phyloP scores from a whole-genome alignment of 2,797 vertebrate species.

The Chelon labrosus region DNA sequence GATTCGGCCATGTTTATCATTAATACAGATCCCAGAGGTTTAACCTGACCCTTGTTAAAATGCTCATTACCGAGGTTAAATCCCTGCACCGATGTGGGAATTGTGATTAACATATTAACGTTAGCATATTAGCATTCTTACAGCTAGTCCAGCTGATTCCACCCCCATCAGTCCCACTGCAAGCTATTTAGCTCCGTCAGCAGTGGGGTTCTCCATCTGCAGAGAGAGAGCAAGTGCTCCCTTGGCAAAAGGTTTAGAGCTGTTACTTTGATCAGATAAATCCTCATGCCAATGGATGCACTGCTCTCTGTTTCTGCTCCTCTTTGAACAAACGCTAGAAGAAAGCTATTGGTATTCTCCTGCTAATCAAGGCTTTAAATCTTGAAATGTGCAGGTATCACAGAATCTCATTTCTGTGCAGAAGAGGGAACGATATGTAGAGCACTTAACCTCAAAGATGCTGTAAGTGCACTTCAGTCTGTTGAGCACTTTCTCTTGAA shows the following conservation, averaged over 20 bases:
- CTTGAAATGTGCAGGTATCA: constrained; percentile 7
- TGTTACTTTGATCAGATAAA: constrained; percentile 73
- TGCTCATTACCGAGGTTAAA: constrained; percentile 65
- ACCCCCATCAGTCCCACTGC: constrained; percentile 38
- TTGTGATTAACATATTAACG: constrained; percentile 71
- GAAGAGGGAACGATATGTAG: constrained; percentile 44
- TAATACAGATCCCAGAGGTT: constrained; percentile 54
- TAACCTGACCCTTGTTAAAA: constrained; percentile 67
- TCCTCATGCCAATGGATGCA: constrained; percentile 48
- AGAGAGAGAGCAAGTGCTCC: constrained; percentile 54
- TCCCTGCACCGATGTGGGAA: constrained; percentile 41
- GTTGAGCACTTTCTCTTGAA: constrained; percentile 51
- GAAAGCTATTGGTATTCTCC: constrained; percentile 14
- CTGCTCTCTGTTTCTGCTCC: constrained; percentile 34
- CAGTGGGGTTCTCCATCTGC: constrained; percentile 56
- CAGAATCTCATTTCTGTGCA: constrained; percentile 36
- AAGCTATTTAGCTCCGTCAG: constrained; percentile 66
- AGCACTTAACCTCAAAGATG: constrained; percentile 56
- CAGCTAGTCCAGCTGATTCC: constrained; percentile 47
- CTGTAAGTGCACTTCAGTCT: constrained; percentile 56
- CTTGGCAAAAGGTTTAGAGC: constrained; percentile 52
- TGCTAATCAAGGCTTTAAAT: constrained; percentile 13
- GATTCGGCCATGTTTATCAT: constrained; percentile 46
- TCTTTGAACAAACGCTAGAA: constrained; percentile 26
- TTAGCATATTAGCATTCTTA: constrained; percentile 74